Percentiles rank a stretch among this genome's conserved stretches.
Evolutionary conservation across 1,140 invertebrate genomes (phyloP).

Genomic region (Polypedilum vanderplanki): DNA sequence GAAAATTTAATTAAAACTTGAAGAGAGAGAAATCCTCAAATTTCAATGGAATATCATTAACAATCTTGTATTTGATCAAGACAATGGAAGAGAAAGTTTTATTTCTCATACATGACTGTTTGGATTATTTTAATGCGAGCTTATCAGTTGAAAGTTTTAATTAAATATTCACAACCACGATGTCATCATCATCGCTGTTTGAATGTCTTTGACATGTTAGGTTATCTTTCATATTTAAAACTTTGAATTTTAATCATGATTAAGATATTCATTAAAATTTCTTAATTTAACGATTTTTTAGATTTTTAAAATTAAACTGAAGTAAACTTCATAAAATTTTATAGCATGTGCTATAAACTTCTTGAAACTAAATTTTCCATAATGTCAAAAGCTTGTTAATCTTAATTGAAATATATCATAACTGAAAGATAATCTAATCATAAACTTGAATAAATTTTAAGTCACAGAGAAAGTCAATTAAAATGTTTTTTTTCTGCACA

Average conservation of each 20-base stretch:
- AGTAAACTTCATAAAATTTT: too few relatives aligned
- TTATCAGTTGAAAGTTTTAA: not conserved
- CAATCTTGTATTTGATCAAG: not conserved
- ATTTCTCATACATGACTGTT: not conserved
- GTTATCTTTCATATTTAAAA: too few relatives aligned
- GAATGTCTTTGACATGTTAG: not conserved
- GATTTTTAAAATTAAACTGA: not conserved
- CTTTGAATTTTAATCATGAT: not conserved
- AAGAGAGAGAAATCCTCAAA: too few relatives aligned
- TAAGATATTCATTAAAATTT: too few relatives aligned
- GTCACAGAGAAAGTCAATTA: constrained; percentile 1
- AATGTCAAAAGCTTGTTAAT: not conserved
- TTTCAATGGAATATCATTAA: too few relatives aligned
- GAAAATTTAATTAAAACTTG: too few relatives aligned
- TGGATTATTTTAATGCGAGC: not conserved
- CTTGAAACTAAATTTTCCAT: too few relatives aligned
- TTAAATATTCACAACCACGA: not conserved
- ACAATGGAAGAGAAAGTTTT: not conserved
- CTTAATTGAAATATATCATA: constrained; percentile 18
- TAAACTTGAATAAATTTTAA: not conserved
- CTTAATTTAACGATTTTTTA: not conserved
- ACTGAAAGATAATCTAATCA: constrained; percentile 7
- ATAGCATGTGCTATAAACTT: too few relatives aligned
- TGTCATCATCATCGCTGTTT: not conserved
- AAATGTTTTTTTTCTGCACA: not conserved